A percentile compares a stretch with the other conserved stretches of the same genome.
phyloP scores from a whole-genome alignment of 1,140 invertebrate genomes.

The Asbolus verrucosus region DNA sequence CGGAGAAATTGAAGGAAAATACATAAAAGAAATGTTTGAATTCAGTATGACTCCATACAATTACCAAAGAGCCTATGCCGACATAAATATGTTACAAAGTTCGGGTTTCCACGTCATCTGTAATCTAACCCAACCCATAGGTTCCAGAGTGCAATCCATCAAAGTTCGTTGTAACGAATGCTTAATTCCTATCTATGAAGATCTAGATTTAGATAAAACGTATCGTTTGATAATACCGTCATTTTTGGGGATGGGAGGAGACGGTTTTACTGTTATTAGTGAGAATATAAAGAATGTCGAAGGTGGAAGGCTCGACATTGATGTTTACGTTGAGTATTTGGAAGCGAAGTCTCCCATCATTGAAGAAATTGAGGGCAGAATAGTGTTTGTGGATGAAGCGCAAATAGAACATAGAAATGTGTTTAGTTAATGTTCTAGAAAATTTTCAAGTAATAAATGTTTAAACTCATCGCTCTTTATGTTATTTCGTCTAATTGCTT shows the following conservation, averaged over 20 bases:
- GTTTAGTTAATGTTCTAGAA: no score
- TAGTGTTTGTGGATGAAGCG: slow-evolving; percentile 47
- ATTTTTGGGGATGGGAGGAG: slow-evolving; percentile 77
- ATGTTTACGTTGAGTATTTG: slow-evolving; percentile 63
- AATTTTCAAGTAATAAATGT: no score
- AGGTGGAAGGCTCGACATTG: slow-evolving; percentile 55
- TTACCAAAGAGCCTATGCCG: slow-evolving; percentile 64
- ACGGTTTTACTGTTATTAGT: slow-evolving; percentile 67
- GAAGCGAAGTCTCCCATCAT: slow-evolving; percentile 60
- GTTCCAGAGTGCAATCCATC: slow-evolving; percentile 70
- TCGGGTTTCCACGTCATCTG: slow-evolving; percentile 68
- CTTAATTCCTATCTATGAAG: slow-evolving; percentile 72
- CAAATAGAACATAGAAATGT: neutral
- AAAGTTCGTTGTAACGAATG: slow-evolving; percentile 74
- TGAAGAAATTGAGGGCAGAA: slow-evolving; percentile 63
- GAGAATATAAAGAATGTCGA: slow-evolving; percentile 56
- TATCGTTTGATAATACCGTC: slow-evolving; percentile 74
- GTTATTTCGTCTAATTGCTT: no score
- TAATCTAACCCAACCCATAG: slow-evolving; percentile 68
- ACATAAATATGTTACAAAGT: slow-evolving; percentile 66
- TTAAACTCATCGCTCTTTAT: no score
- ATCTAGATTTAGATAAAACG: slow-evolving; percentile 66
- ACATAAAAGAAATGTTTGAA: slow-evolving; percentile 68
- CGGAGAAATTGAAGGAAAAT: slow-evolving; percentile 67
- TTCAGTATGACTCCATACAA: slow-evolving; percentile 56